Percentiles rank a stretch among this genome's conserved stretches.
phyloP scores from a whole-genome alignment of 2,888 invertebrate species.

The Chromoteleia sp. region DNA sequence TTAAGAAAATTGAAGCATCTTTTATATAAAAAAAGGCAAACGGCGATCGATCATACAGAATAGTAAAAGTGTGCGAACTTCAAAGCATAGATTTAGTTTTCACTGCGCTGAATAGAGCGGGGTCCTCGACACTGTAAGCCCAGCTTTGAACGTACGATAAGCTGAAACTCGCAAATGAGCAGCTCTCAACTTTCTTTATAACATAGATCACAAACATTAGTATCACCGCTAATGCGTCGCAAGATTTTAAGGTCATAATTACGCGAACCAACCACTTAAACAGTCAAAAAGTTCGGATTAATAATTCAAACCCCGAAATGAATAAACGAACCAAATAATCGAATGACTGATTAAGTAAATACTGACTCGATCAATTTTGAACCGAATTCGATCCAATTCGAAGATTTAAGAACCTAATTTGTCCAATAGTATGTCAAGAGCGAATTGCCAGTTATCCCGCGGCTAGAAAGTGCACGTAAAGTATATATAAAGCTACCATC shows the following conservation, averaged over 20 bases:
- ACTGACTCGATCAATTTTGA: slow-evolving; percentile 3
- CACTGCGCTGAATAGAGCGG: slow-evolving; percentile 33
- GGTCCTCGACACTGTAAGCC: slow-evolving; percentile 49
- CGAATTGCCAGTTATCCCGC: slow-evolving; percentile 20
- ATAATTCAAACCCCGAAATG: not conserved
- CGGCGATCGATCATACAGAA: slow-evolving; percentile 49
- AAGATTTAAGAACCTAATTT: slow-evolving; percentile 35
- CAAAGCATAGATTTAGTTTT: slow-evolving; percentile 59
- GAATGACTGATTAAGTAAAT: slow-evolving; percentile 18
- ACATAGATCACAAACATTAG: slow-evolving; percentile 32
- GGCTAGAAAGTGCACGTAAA: slow-evolving; percentile 37
- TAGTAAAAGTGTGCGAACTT: slow-evolving; percentile 45
- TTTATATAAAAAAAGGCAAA: slow-evolving; percentile 25
- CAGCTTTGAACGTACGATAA: slow-evolving; percentile 55
- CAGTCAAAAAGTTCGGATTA: slow-evolving; percentile 4
- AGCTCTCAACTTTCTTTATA: slow-evolving; percentile 32
- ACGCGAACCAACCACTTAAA: slow-evolving; percentile 22
- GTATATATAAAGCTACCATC: too few relatives aligned
- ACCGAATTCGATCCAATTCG: not conserved
- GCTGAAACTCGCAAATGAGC: slow-evolving; percentile 54
- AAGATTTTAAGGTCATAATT: slow-evolving; percentile 24
- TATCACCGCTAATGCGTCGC: slow-evolving; percentile 9
- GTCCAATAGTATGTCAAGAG: slow-evolving; percentile 17
- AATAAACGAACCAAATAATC: not conserved
- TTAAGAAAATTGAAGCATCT: slow-evolving; percentile 41